phyloP scores from a whole-genome alignment of 2,113 vertebrate species.

The Benitochromis conjunctus region DNA sequence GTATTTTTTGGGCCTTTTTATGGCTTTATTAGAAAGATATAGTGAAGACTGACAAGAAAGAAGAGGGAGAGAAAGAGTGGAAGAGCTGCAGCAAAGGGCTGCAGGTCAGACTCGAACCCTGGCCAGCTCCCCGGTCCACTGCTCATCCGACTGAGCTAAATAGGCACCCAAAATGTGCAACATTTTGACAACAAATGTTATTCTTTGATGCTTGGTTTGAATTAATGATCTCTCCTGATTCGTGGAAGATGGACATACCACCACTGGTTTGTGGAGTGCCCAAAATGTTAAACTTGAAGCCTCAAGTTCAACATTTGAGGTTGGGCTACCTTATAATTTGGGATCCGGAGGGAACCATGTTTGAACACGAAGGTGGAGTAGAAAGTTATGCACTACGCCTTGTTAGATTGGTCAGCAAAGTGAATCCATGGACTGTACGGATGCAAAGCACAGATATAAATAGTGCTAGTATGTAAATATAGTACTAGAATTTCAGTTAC shows the following conservation, averaged over 20 bases:
- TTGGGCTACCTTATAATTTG: background rate
- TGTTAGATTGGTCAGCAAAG: background rate
- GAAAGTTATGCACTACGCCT: background rate
- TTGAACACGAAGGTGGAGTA: background rate
- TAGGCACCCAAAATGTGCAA: fast-evolving
- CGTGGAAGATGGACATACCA: background rate
- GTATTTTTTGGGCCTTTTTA: too few relatives aligned
- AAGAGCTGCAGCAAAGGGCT: background rate
- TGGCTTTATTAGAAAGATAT: too few relatives aligned
- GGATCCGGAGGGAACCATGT: fast-evolving
- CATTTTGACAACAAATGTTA: background rate
- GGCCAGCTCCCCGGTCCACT: background rate
- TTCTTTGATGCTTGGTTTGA: background rate
- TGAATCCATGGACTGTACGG: background rate
- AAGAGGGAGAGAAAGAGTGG: background rate
- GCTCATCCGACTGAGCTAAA: background rate
- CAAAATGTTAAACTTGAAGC: fast-evolving
- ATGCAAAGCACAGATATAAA: background rate
- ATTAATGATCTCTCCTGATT: background rate
- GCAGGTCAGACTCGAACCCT: background rate
- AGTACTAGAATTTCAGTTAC: background rate
- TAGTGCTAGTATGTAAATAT: background rate
- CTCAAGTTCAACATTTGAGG: background rate
- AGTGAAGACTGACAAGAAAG: background rate
- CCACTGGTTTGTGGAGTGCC: background rate